Conservation (phyloP, 1,140 invertebrate genomes). For the Apis mellifera region Amel_HAv3.1 CM009938.2:5236501-5237000, state of each 20-base stretch:
- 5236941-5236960: not conserved
- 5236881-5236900: not conserved
- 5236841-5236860: not conserved
- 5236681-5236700: conserved; percentile 8
- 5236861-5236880: not conserved
- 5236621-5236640: not conserved
- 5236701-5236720: conserved; percentile 5
- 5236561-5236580: not conserved
- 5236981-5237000: not conserved
- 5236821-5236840: not conserved
- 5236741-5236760: conserved; percentile 4
- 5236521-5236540: conserved; percentile 23
- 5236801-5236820: not conserved
- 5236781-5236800: not conserved
- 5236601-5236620: not conserved
- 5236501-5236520: conserved; percentile 43
- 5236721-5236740: not conserved
- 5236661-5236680: conserved; percentile 21
- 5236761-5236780: not conserved
- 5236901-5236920: no score
- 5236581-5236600: not conserved
- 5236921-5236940: not conserved
- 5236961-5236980: not conserved
- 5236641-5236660: not conserved
- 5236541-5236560: not conserved